Conservation (phyloP, 2,888 invertebrate genomes). For the Asteroscopus sphinx region DNA sequence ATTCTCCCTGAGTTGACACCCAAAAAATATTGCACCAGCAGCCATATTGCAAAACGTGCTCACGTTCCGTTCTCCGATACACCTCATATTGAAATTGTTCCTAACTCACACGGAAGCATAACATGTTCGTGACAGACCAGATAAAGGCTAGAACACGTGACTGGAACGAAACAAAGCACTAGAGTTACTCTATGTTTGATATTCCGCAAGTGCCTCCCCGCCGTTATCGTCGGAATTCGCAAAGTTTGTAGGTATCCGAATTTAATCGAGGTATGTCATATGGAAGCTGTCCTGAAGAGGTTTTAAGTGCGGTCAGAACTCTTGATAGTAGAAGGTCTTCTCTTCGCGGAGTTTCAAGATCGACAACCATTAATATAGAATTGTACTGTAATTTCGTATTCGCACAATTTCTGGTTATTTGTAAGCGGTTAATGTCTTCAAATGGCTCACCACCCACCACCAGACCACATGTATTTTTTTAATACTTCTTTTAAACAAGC, state of each 20-base stretch:
- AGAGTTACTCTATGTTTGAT: constrained; percentile 36
- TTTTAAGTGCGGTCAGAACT: background rate
- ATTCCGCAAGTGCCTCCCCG: constrained; percentile 39
- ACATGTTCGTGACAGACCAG: constrained; percentile 51
- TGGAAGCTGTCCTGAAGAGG: background rate
- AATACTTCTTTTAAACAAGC: no score
- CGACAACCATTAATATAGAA: no score
- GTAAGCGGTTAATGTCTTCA: no score
- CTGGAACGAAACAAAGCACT: constrained; percentile 54
- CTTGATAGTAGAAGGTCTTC: no score
- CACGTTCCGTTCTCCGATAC: constrained; percentile 34
- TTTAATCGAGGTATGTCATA: constrained; percentile 28
- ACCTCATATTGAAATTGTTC: constrained; percentile 55
- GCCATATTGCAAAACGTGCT: constrained; percentile 19
- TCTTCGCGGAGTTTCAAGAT: no score
- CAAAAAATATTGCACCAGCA: constrained; percentile 4
- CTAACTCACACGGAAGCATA: constrained; percentile 46
- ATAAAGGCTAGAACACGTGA: constrained; percentile 53
- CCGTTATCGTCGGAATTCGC: constrained; percentile 19
- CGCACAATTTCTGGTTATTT: no score
- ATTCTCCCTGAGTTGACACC: no score
- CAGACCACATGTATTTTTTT: no score
- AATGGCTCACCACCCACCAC: no score
- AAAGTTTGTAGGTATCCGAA: constrained; percentile 39
- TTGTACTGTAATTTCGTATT: no score